A percentile compares a stretch with the other conserved stretches of the same genome.
Evolutionary conservation across 30 jellyfish, hydroid and myxozoan genomes (phyloP).

Genomic region (Morbakka virulenta): DNA sequence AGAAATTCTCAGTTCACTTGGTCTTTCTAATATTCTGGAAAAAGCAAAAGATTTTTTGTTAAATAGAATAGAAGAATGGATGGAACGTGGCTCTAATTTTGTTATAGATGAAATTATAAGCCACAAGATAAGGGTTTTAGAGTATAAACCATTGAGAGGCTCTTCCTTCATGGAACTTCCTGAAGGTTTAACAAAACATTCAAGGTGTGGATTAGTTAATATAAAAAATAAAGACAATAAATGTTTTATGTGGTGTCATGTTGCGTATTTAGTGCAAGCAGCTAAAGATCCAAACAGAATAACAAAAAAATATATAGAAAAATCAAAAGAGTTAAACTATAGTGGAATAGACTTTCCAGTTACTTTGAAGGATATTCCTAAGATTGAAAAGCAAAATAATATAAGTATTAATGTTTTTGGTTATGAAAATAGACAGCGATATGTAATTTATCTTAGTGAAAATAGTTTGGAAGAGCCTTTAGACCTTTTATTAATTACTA

Average conservation of each 20-base stretch:
- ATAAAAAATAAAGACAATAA: too few species aligned
- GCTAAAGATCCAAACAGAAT: too few species aligned
- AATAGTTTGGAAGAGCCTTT: not conserved
- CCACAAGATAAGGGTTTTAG: too few species aligned
- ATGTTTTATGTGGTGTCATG: too few species aligned
- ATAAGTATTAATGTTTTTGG: conserved; percentile 20
- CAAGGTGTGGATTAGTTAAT: conserved; percentile 7
- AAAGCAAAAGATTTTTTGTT: too few species aligned
- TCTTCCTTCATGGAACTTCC: conserved; percentile 29
- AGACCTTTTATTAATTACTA: not conserved
- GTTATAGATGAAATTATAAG: too few species aligned
- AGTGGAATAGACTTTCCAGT: conserved; percentile 50
- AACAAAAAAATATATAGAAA: conserved; percentile 18
- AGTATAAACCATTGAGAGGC: conserved; percentile 47
- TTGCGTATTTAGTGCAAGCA: too few species aligned
- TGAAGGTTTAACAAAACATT: not conserved
- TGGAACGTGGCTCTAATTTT: too few species aligned
- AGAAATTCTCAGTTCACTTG: too few species aligned
- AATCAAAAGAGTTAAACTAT: conserved; percentile 15
- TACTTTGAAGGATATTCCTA: conserved; percentile 2
- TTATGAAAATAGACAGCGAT: conserved; percentile 36
- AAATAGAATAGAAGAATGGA: too few species aligned
- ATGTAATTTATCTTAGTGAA: conserved; percentile 21
- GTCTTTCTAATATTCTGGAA: too few species aligned
- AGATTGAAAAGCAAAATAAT: conserved; percentile 31